A percentile compares a stretch with the other conserved stretches of the same genome.
Conservation (phyloP, 1,140 invertebrate species). For the Zaprionus kolodkinae region DNA sequence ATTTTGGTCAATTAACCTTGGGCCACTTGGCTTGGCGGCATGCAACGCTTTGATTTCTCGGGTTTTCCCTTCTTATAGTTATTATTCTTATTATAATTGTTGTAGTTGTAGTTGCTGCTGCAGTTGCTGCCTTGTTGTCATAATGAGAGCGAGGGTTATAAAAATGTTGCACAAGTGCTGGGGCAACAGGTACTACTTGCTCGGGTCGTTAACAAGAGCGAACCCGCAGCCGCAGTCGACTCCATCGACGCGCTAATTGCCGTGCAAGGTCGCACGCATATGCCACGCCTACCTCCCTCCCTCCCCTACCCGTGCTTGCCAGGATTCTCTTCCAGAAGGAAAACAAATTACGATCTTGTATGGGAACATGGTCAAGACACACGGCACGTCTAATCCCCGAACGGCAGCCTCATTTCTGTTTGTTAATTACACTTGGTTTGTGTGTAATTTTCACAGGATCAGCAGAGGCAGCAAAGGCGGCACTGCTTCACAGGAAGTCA, state of each 20-base stretch:
- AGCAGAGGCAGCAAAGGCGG: conserved; percentile 29
- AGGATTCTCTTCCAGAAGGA: conserved; percentile 11
- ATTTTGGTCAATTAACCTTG: conserved; percentile 32
- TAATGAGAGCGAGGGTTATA: conserved; percentile 63
- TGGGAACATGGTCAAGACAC: conserved; percentile 36
- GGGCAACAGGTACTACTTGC: conserved; percentile 9
- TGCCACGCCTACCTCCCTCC: too few relatives aligned
- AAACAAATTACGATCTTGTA: conserved; percentile 48
- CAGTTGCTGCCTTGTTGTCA: conserved; percentile 49
- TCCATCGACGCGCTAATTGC: conserved; percentile 70
- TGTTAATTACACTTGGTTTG: conserved; percentile 77
- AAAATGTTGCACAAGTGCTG: conserved; percentile 26
- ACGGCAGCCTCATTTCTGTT: conserved; percentile 80
- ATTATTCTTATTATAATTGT: conserved; percentile 35
- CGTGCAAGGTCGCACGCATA: conserved; percentile 56
- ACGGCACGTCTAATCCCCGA: conserved; percentile 64
- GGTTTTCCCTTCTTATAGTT: background rate
- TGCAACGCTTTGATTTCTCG: conserved; percentile 57
- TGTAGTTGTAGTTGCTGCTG: background rate
- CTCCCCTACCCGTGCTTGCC: too few relatives aligned
- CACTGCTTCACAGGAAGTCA: conserved; percentile 66
- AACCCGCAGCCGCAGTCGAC: background rate
- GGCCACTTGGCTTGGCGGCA: conserved; percentile 44
- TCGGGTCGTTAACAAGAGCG: conserved; percentile 16
- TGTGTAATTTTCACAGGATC: conserved; percentile 80